These are phyloP conservation scores for Anoplophora glabripennis DNA, from an alignment of 1,140 invertebrate genomes.

Conservation along the genomic window DNA sequence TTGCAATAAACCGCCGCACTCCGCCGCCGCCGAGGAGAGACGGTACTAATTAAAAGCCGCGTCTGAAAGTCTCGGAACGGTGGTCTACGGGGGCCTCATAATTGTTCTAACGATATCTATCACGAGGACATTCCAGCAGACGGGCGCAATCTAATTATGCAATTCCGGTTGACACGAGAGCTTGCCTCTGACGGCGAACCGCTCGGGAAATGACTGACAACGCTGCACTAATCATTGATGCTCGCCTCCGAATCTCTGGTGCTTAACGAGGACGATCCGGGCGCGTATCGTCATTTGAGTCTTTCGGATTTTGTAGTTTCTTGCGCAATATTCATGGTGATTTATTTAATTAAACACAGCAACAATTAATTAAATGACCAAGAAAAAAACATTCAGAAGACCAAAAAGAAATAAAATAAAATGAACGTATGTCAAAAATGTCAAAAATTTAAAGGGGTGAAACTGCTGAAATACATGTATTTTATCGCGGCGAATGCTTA, in stretches of 20 bases:
- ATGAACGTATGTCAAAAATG: too few relatives aligned
- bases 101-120: constrained; percentile 40
- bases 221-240: constrained; percentile 25
- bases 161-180: constrained; percentile 37
- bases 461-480: too few relatives aligned
- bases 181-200: constrained; percentile 27
- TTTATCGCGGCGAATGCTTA: too few relatives aligned
- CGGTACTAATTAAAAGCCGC: constrained; percentile 25
- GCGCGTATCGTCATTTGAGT: too few relatives aligned
- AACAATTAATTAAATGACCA: too few relatives aligned
- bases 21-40: not conserved
- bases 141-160: constrained; percentile 44
- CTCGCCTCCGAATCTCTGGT: constrained; percentile 24
- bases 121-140: constrained; percentile 34
- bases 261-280: too few relatives aligned
- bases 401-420: too few relatives aligned
- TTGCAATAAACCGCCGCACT: not conserved
- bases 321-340: too few relatives aligned
- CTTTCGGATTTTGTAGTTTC: too few relatives aligned
- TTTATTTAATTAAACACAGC: too few relatives aligned
- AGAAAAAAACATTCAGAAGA: too few relatives aligned
- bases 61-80: constrained; percentile 16
- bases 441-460: too few relatives aligned
- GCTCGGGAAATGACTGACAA: constrained; percentile 41
- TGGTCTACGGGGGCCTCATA: constrained; percentile 23